Evolutionary conservation across 2,797 vertebrate species (phyloP).

Genomic region (Diplodus puntazzo): DNA sequence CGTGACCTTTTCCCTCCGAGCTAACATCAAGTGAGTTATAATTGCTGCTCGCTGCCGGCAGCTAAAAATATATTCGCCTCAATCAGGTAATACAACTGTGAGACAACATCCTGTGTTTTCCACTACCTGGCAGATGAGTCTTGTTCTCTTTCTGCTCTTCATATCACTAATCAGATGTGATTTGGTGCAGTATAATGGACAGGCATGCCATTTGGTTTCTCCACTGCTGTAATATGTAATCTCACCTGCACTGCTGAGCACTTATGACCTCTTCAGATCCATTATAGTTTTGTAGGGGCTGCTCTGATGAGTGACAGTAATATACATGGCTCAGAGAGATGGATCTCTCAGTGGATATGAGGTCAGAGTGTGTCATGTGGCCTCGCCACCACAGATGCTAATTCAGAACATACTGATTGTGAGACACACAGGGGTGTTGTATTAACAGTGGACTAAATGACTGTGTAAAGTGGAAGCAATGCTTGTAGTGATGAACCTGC

Average conservation of each 20-base stretch:
- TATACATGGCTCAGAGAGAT: constrained; percentile 48
- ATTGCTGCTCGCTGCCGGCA: constrained; percentile 13
- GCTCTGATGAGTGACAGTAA: constrained; percentile 67
- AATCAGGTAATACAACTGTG: constrained; percentile 8
- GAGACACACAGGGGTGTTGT: constrained; percentile 1
- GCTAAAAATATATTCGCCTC: constrained; percentile 44
- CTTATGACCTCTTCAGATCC: constrained; percentile 78
- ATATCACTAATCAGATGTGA: constrained; percentile 32
- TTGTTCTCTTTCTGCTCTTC: constrained; percentile 18
- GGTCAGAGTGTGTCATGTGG: constrained; percentile 29
- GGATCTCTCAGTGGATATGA: constrained; percentile 22
- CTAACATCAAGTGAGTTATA: constrained; percentile 21
- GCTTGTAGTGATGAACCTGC: not conserved
- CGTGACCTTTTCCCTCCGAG: constrained; percentile 30
- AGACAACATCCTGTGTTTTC: constrained; percentile 13
- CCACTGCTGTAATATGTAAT: constrained; percentile 58
- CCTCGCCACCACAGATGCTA: constrained; percentile 1
- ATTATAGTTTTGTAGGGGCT: constrained; percentile 65
- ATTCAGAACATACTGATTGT: constrained; percentile 13
- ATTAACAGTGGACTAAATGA: constrained; percentile 4
- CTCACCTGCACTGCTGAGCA: constrained; percentile 59
- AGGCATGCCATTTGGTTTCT: constrained; percentile 42
- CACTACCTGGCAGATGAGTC: not conserved
- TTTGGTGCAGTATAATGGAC: constrained; percentile 12
- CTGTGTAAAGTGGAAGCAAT: not conserved